Conservation (phyloP, 2,888 invertebrate genomes). For the Chelonus formosanus region DNA sequence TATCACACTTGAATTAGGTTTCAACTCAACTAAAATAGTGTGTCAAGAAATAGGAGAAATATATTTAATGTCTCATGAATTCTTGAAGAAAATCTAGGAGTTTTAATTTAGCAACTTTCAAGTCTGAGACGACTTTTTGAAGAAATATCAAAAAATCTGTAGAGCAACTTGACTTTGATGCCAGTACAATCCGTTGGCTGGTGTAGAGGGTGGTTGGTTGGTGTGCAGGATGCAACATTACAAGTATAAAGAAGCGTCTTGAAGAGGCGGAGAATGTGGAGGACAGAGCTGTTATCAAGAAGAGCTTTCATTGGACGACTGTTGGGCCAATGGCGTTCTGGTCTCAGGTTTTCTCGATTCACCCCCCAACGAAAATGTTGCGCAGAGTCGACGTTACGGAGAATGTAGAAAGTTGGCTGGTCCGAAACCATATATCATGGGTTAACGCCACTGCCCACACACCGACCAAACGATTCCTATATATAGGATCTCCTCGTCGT, state of each 20-base stretch:
- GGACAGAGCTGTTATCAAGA: conserved; percentile 61
- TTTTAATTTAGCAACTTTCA: no score
- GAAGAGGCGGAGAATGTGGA: conserved; percentile 60
- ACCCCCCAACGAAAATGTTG: conserved; percentile 38
- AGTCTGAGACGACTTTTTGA: no score
- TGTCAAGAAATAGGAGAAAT: no score
- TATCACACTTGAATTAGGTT: no score
- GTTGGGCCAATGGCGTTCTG: conserved; percentile 59
- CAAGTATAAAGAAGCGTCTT: conserved; percentile 52
- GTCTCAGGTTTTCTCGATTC: conserved; percentile 62
- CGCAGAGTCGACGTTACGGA: conserved; percentile 24
- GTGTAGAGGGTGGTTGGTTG: background rate
- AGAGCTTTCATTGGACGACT: conserved; percentile 56
- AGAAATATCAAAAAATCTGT: no score
- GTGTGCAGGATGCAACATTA: conserved; percentile 1
- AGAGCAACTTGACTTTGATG: no score
- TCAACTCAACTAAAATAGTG: no score
- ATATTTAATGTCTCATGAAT: no score
- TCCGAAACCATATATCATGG: conserved; percentile 45
- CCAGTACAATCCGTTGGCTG: no score
- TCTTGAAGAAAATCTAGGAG: no score
- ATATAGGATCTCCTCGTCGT: conserved; percentile 10
- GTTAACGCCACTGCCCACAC: conserved; percentile 47
- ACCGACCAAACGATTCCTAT: conserved; percentile 35
- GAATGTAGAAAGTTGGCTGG: conserved; percentile 33